Percentiles rank a stretch among this genome's conserved stretches.
Evolutionary conservation across 2,113 vertebrate genomes (phyloP).

Genomic region (Himantopus leucocephalus): DNA sequence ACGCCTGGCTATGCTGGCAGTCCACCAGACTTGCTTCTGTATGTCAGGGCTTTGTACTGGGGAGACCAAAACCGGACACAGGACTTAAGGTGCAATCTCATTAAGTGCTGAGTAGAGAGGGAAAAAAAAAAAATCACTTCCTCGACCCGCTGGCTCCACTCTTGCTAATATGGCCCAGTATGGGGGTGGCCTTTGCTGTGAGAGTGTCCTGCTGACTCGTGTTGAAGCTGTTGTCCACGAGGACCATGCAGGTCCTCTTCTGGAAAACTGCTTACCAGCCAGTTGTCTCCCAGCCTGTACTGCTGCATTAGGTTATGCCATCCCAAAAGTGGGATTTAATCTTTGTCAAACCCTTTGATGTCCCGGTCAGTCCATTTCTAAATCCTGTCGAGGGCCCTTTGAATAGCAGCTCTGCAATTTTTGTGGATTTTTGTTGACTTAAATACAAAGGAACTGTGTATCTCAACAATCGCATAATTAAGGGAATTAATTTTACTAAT

Average conservation of each 20-base stretch:
- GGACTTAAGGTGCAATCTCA: neutral
- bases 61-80: neutral
- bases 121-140: too few relatives aligned
- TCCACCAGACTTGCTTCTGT: fast-evolving
- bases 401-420: neutral
- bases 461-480: neutral
- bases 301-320: neutral
- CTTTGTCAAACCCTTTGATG: neutral
- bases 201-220: fast-evolving
- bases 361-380: neutral
- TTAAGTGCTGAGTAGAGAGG: neutral
- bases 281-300: neutral
- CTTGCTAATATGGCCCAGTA: neutral
- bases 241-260: neutral
- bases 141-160: neutral
- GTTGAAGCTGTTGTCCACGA: neutral
- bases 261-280: neutral
- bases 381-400: neutral
- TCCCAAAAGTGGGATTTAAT: neutral
- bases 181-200: neutral
- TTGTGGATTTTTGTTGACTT: neutral
- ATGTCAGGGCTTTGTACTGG: neutral
- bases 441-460: neutral
- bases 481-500: neutral
- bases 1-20: neutral